These are phyloP conservation scores for Acrobasis consociella DNA, from an alignment of 2,888 invertebrate species.

Conservation along the genomic window DNA sequence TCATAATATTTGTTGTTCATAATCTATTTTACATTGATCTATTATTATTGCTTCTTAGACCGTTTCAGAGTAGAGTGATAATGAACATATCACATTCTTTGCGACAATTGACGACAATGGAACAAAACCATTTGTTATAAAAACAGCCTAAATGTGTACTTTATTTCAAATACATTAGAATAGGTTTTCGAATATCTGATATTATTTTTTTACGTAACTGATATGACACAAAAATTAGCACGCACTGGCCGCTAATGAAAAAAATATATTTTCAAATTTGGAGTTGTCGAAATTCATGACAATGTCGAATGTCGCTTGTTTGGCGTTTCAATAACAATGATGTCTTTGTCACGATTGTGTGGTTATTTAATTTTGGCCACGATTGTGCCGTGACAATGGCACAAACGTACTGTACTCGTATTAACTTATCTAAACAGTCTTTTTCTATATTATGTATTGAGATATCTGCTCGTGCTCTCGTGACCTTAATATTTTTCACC, in stretches of 20 bases:
- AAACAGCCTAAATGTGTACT: slow-evolving; percentile 23
- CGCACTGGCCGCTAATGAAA: slow-evolving; percentile 41
- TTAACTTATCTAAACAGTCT: no score
- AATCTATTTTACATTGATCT: slow-evolving; percentile 38
- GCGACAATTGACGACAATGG: slow-evolving; percentile 55
- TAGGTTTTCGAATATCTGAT: not conserved
- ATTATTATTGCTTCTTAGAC: slow-evolving; percentile 43
- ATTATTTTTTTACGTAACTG: slow-evolving; percentile 31
- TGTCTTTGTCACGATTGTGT: slow-evolving; percentile 51
- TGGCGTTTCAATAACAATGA: slow-evolving; percentile 38
- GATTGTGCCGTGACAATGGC: slow-evolving; percentile 29
- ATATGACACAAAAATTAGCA: slow-evolving; percentile 46
- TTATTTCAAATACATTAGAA: slow-evolving; percentile 11
- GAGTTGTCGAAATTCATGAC: slow-evolving; percentile 42
- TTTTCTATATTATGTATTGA: no score
- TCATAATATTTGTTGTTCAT: slow-evolving; percentile 29
- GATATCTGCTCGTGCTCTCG: no score
- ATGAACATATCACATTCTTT: slow-evolving; percentile 53
- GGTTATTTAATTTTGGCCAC: slow-evolving; percentile 27
- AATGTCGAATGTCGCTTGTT: slow-evolving; percentile 60
- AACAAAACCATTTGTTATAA: slow-evolving; percentile 31
- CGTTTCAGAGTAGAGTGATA: slow-evolving; percentile 46
- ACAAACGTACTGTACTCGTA: slow-evolving; percentile 16
- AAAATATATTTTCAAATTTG: slow-evolving; percentile 40
- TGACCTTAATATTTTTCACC: no score